These are phyloP conservation scores for Dichetophora obliterata DNA, from an alignment of 2,888 invertebrate genomes.

Conservation along the genomic window DNA sequence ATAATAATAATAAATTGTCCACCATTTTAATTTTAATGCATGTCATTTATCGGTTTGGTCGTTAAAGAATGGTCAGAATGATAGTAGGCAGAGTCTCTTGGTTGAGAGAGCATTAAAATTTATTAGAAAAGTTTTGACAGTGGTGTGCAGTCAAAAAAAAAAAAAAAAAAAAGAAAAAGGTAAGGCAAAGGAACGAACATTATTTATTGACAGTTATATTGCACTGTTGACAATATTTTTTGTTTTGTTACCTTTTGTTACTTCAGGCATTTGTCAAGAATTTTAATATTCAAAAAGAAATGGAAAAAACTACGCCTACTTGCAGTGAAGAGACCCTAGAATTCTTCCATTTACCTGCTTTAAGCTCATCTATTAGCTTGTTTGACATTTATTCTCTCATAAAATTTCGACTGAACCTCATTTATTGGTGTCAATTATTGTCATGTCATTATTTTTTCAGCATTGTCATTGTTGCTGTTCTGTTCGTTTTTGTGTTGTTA, in stretches of 20 bases:
- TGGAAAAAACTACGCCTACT: neutral
- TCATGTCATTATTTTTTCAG: conserved; percentile 21
- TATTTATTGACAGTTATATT: conserved; percentile 26
- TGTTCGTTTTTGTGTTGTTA: neutral
- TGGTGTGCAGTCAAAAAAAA: neutral
- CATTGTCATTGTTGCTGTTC: neutral
- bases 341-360: neutral
- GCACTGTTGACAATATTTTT: conserved; percentile 24
- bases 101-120: neutral
- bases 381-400: conserved; percentile 20
- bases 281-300: neutral
- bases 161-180: no score
- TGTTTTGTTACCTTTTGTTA: neutral
- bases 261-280: neutral
- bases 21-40: conserved; percentile 7
- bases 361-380: neutral
- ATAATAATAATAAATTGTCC: conserved; percentile 19
- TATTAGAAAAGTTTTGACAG: conserved; percentile 21
- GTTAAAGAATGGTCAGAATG: neutral
- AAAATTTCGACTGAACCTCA: conserved; percentile 10
- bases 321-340: neutral
- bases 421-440: conserved; percentile 24
- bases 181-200: neutral
- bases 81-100: no score
- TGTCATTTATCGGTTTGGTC: neutral